Base-by-base conservation (phyloP, 2,797 vertebrate genomes). In the Tapirus indicus region DNA sequence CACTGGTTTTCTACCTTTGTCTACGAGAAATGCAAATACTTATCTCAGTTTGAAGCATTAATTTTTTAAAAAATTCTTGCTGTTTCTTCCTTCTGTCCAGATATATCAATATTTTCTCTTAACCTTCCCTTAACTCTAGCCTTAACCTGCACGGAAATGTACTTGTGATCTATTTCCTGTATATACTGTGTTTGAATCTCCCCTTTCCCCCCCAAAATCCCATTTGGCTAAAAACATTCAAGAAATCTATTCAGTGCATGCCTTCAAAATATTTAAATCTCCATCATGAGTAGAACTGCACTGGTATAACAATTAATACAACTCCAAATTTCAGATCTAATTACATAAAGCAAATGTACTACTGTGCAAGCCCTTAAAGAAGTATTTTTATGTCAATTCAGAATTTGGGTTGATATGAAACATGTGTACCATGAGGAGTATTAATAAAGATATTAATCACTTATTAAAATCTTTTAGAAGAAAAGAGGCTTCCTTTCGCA, bases 261-360 rank as follows among this genome's bases (percentile, higher is more conserved):
- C 20, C 69, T 90, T 97, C 56, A 60, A 84, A 95, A 85, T 74
- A 83, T 38, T 95, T 94, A 95, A 58, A 79, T 68, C 16, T 93
- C 74, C 78, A 44, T 88, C 88, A 18, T 86, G 27, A 91, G 32
- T n/a, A 91, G 44, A 68, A 93, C 44, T 85, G n/a, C 9, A 79
- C 58, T 66, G 35, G 5, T 20, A 88, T 47, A 90, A 79, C 68
- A 92, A n/a, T n/a, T 62, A 71, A 47, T 12, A 91, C 7, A 58
- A 44, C 27, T 60, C n/a, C 35, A 38, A 86, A 92, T 83, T 95
- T 88, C 83, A 93, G 77, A 88, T 83, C 35, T 29, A 60, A 35
- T 35, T 74, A 74, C 25, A 47, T 35, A 78, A 64, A 87, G 47
- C 74, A 74, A 91, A 84, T 29, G 5, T 44, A n/a, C 3, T 38